Conservation (phyloP, 2,888 invertebrate species). For the Ischnura elegans region DNA sequence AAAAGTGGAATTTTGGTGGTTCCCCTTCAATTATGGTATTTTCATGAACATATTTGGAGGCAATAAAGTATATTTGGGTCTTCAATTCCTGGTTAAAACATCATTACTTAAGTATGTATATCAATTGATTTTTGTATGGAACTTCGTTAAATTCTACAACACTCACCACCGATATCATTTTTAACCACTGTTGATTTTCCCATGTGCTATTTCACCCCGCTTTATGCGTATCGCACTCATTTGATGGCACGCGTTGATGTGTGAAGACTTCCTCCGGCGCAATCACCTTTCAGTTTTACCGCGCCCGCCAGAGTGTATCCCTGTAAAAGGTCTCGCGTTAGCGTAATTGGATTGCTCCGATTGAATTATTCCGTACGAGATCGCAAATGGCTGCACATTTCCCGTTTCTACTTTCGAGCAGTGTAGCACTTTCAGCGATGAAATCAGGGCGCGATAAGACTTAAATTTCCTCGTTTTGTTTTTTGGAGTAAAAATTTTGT, state of each 20-base stretch:
- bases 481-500: not conserved
- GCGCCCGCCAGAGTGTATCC: not conserved
- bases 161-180: no score
- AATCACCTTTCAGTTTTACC: not conserved
- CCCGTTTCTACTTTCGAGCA: not conserved
- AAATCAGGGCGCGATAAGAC: not conserved
- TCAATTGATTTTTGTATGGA: no score
- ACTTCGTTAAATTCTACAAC: no score
- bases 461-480: not conserved
- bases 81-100: no score
- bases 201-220: not conserved
- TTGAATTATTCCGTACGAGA: not conserved
- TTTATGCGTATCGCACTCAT: not conserved
- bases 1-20: no score
- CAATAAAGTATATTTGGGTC: no score
- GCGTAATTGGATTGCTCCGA: not conserved
- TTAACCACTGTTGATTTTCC: not conserved
- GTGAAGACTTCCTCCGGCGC: not conserved
- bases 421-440: not conserved
- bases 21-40: no score
- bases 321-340: not conserved
- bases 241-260: not conserved
- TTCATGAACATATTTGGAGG: no score
- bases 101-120: no score
- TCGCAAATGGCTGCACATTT: not conserved